Evolutionary conservation across 2,797 vertebrate species (phyloP), one percentile per base, ranked within the genome.

Genomic region (Alouatta caraya): DNA sequence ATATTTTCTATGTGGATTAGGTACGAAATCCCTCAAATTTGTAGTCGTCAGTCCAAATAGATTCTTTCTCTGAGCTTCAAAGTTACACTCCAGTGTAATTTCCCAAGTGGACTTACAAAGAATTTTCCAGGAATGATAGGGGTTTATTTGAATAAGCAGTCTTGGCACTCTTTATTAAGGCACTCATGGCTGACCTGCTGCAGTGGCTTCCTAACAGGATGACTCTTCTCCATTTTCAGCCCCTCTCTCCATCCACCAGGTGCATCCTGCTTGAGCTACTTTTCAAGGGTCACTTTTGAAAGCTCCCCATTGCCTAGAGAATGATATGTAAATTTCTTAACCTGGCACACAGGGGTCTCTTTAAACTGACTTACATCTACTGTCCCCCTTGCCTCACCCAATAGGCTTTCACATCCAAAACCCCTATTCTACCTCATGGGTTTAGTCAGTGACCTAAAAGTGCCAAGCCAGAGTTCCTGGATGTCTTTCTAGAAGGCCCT

Each of bases 11-110:
- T 61, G 88, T 48, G 5, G 5, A 24, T 94, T 55, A 46, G 37
- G 84, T 52, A 83, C 6, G 72, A 86, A 94, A 76, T 87, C 28
- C 30, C 39, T 96, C 57, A 81, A 17, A 94, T 67, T 50, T 95
- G n/a, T 87, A 37, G 33, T 21, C 85, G 21, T 78, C 55, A 30
- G 28, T 96, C 61, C 28, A 92, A 88, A 96, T 78, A 82, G 55
- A 50, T 82, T 55, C 26, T 73, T 89, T 94, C 95, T 26, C 70
- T 79, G 93, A 92, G 57, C n/a, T 93, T 96, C 48, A 84, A 88
- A 88, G 28, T 84, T 75, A 46, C 11, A 83, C 70, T 83, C 24
- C n/a, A 70, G 24, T 55, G 57, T 81, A 75, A 72, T 39, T 88
- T 93, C 64, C 55, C 72, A 93, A 91, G 76, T 78, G 81, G 75